Conservation (phyloP, 2,888 invertebrate genomes). For the Lasioglossum oenotherae region DNA sequence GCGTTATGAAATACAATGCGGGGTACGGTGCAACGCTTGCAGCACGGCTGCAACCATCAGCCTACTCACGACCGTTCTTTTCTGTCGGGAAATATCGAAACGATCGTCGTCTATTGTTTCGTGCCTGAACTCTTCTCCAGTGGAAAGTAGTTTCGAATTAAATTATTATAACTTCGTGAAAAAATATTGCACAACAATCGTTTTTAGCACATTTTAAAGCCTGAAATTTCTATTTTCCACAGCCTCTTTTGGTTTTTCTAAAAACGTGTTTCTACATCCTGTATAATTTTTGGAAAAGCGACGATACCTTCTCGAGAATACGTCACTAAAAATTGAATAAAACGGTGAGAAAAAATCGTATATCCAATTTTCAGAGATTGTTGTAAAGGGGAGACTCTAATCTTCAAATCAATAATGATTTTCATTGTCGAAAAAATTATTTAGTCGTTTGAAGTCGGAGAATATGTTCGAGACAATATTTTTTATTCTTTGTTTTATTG, state of each 20-base stretch:
- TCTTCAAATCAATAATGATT: no score
- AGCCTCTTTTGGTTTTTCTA: no score
- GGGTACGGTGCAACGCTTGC: constrained; percentile 56
- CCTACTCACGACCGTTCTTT: constrained; percentile 42
- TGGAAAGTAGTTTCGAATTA: background rate
- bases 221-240: background rate
- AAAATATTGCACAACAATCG: background rate
- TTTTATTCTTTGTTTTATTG: no score
- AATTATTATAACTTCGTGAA: background rate
- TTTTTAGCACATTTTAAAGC: background rate
- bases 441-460: background rate
- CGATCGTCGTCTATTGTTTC: constrained; percentile 32
- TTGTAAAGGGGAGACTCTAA: no score
- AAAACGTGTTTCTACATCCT: no score
- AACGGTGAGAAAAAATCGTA: no score
- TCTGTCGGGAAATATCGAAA: constrained; percentile 26
- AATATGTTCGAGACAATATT: background rate
- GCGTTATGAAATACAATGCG: constrained; percentile 81
- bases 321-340: no score
- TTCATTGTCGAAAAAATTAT: no score
- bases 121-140: constrained; percentile 9
- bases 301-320: no score
- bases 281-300: no score
- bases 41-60: constrained; percentile 14
- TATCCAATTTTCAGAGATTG: no score